Evolutionary conservation across 2,113 vertebrate species (phyloP).

Genomic region (Rhegmatorhina hoffmannsi): DNA sequence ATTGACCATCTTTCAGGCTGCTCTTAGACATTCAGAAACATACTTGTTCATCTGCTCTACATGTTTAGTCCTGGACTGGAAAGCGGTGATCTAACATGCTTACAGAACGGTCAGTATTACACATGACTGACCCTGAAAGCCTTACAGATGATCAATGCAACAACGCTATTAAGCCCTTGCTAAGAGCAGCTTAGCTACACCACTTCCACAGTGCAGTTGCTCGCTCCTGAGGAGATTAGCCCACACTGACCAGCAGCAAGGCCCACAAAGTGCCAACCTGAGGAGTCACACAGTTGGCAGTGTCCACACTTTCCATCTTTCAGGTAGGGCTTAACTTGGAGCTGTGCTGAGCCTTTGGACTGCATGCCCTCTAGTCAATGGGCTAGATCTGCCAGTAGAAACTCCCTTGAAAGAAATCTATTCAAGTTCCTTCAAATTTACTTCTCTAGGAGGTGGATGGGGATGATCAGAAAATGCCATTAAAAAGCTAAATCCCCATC

Average conservation of each 20-base stretch:
- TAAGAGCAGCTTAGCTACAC: neutral
- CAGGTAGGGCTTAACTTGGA: neutral
- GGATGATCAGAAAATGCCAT: neutral
- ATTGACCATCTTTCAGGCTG: neutral
- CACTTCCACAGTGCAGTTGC: neutral
- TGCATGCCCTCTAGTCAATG: neutral
- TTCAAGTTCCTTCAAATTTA: neutral
- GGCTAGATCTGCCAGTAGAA: neutral
- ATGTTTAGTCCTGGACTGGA: neutral
- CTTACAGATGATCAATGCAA: neutral
- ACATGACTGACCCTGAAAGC: neutral
- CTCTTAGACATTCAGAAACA: neutral
- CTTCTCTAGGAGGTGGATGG: neutral
- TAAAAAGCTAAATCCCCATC: neutral
- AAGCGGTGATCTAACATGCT: rapidly evolving
- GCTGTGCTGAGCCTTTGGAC: neutral
- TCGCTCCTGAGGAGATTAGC: neutral
- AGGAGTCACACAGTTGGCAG: neutral
- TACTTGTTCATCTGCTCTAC: rapidly evolving
- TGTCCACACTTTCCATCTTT: neutral
- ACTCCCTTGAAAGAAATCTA: neutral
- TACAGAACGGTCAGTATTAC: neutral
- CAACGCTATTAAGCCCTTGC: rapidly evolving
- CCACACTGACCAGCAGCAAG: neutral
- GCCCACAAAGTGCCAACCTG: neutral